Conservation (phyloP, 2,113 vertebrate genomes). For the Mirounga angustirostris region DNA sequence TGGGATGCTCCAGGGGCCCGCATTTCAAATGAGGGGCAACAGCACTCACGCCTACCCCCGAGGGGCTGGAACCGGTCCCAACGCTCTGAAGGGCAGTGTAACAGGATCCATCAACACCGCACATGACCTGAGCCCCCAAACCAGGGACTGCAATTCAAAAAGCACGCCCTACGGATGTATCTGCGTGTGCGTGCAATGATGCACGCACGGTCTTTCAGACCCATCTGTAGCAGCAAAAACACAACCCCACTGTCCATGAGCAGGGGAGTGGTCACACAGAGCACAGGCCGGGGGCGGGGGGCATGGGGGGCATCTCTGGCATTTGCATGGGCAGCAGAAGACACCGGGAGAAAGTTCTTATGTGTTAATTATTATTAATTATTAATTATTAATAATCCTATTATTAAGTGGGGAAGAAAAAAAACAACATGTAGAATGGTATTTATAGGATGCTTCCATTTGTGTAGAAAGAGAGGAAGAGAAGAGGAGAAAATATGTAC, state of each 20-base stretch:
- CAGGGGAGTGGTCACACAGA: fast-evolving
- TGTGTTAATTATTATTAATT: no score
- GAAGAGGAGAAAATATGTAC: fast-evolving
- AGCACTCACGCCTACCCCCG: not conserved
- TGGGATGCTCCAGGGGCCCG: fast-evolving
- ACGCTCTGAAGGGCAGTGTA: not conserved
- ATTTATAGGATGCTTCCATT: fast-evolving
- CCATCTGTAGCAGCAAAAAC: fast-evolving
- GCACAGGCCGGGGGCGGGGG: no score
- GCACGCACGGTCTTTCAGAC: fast-evolving
- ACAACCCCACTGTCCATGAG: not conserved
- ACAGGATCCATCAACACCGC: not conserved
- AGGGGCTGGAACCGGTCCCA: no score
- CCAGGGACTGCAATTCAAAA: fast-evolving
- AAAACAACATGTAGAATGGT: fast-evolving
- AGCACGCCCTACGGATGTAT: fast-evolving
- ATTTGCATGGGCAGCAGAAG: no score
- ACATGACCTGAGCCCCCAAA: not conserved
- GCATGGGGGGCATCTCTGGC: fast-evolving
- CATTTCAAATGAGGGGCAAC: not conserved
- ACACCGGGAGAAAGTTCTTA: not conserved
- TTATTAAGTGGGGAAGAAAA: fast-evolving
- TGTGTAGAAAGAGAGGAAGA: no score
- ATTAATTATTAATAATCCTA: no score
- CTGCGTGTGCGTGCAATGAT: not conserved